Percentiles rank a stretch among this genome's conserved stretches.
phyloP scores from a whole-genome alignment of 1,140 invertebrate genomes.

The Chymomyza costata region DNA sequence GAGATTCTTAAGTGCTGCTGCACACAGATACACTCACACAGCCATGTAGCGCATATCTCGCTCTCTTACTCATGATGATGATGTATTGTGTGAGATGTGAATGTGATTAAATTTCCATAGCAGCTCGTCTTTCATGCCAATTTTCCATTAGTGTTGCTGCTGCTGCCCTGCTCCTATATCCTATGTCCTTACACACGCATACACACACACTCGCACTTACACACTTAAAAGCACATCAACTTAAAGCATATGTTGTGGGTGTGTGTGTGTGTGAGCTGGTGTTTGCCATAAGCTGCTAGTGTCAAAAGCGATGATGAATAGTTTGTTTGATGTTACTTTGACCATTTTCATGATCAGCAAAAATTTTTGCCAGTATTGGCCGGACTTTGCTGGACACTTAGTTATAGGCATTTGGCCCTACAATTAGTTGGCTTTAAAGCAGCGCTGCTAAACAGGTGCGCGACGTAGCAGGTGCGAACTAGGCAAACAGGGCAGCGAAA shows the following conservation, averaged over 20 bases:
- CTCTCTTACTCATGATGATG: too few relatives aligned
- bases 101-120: constrained; percentile 74
- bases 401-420: too few relatives aligned
- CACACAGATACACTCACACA: constrained; percentile 14
- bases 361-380: constrained; percentile 15
- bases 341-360: constrained; percentile 66
- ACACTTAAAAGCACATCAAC: constrained; percentile 62
- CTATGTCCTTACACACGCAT: neutral
- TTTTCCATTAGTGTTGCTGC: constrained; percentile 64
- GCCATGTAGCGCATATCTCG: too few relatives aligned
- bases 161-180: neutral
- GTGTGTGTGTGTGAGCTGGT: constrained; percentile 35
- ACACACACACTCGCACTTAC: constrained; percentile 21
- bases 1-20: constrained; percentile 54
- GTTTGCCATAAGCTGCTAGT: constrained; percentile 53
- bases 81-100: constrained; percentile 70
- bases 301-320: constrained; percentile 71
- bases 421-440: too few relatives aligned
- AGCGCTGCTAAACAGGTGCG: too few relatives aligned
- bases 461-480: too few relatives aligned
- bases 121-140: constrained; percentile 71
- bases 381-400: too few relatives aligned
- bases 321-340: constrained; percentile 73
- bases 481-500: neutral
- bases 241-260: constrained; percentile 34